Base-by-base conservation (phyloP, 2,113 vertebrate species). In the Pagrus major region DNA sequence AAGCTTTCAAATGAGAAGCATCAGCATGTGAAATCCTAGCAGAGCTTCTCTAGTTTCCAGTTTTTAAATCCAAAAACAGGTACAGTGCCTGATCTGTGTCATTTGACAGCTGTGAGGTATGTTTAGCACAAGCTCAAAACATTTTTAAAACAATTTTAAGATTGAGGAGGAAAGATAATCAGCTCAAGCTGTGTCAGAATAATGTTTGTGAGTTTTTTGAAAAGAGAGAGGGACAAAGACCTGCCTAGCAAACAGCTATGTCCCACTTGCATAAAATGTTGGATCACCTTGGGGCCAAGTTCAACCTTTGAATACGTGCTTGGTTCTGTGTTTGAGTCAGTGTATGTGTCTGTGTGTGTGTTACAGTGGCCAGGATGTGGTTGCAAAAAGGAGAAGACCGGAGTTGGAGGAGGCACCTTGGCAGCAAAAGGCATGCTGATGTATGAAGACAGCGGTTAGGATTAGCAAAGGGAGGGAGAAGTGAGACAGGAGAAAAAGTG, bases 201-300 rank as follows among this genome's bases (percentile, higher is more conserved):
- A 39, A 35, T 54, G 46, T 69, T 56, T 76, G 58, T 39, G n/a
- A n/a, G n/a, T 31, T 63, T 8, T 33, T 4, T 35, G 25, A 65
- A 42, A 42, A 54, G 58, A 23, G 25, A 47, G 15, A 59, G 16
- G 10, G 1, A 58, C 1, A 41, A 41, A 51, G 33, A n/a, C 16
- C 42, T 71, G 49, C 49, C 37, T 5, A 6, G 39, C 35, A 71
- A 77, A 83, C 35, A 77, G 35, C 44, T 18, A 6, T 69, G 55
- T 74, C 41, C 69, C 15, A 73, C 55, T 63, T 78, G 61, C 55
- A 55, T 72, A 73, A 78, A 78, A 72, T 72, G 29, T 33, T 68
- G 46, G 20, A 78, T 47, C 56, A 74, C 64, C 61, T 73, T 74
- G 33, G 39, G 63, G 35, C 71, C 49, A 51, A 42, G 20, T 11